Evolutionary conservation across 2,797 vertebrate species (phyloP).

Genomic region (Gouania willdenowi): DNA sequence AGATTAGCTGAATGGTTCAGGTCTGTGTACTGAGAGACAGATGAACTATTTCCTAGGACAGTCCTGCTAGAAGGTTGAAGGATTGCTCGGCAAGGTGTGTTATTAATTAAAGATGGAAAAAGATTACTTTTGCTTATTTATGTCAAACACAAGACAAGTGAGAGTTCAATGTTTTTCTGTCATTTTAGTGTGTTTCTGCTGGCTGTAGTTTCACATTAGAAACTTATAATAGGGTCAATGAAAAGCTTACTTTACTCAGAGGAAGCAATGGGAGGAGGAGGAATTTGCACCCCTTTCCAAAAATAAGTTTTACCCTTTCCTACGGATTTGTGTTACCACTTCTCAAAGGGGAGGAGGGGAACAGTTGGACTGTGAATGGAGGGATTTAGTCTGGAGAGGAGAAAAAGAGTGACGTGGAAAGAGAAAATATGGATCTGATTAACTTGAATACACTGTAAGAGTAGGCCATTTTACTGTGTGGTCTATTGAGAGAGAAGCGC

Average conservation of each 20-base stretch:
- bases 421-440: slow-evolving; percentile 78
- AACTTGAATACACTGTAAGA: slow-evolving; percentile 66
- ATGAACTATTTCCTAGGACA: slow-evolving; percentile 56
- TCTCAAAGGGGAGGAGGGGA: slow-evolving; percentile 67
- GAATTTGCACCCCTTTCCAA: slow-evolving; percentile 75
- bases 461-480: slow-evolving; percentile 73
- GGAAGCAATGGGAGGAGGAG: slow-evolving; percentile 75
- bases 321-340: slow-evolving; percentile 75
- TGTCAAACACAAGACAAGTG: slow-evolving; percentile 13
- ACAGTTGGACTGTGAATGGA: slow-evolving; percentile 64
- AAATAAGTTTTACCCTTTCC: slow-evolving; percentile 78
- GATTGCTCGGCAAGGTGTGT: slow-evolving; percentile 56
- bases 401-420: slow-evolving; percentile 60
- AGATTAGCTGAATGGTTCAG: slow-evolving; percentile 46
- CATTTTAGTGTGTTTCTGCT: slow-evolving; percentile 69
- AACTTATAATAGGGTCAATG: slow-evolving; percentile 77
- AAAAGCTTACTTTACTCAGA: slow-evolving; percentile 75
- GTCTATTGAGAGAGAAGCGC: slow-evolving; percentile 49
- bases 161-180: slow-evolving; percentile 54
- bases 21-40: slow-evolving; percentile 43
- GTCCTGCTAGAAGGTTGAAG: slow-evolving; percentile 44
- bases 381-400: slow-evolving; percentile 64
- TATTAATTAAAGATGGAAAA: slow-evolving; percentile 68
- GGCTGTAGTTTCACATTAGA: slow-evolving; percentile 72
- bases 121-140: slow-evolving; percentile 34